Conservation (phyloP, 2,113 vertebrate genomes). For the Paracanthobrama guichenoti region DNA sequence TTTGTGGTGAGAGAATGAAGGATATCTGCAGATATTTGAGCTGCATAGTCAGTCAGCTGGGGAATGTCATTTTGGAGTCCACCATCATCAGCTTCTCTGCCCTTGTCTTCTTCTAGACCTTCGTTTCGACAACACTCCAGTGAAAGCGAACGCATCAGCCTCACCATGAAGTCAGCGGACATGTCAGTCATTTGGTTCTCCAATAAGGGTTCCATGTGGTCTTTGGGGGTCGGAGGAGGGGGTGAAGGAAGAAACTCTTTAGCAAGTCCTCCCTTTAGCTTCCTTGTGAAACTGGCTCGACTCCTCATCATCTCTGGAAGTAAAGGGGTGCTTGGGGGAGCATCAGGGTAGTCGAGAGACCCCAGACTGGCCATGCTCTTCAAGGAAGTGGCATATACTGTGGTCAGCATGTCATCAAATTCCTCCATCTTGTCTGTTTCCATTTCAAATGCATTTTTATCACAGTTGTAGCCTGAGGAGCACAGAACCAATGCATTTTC, state of each 20-base stretch:
- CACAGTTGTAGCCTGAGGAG: constrained; percentile 10
- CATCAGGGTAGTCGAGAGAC: constrained; percentile 78
- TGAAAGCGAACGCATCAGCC: constrained; percentile 69
- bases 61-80: constrained; percentile 30
- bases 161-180: constrained; percentile 61
- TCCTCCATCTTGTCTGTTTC: constrained; percentile 31
- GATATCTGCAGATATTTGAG: constrained; percentile 63
- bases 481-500: neutral
- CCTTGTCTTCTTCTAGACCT: neutral
- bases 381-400: constrained; percentile 20
- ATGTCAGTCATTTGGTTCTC: constrained; percentile 1
- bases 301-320: constrained; percentile 68
- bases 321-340: constrained; percentile 75
- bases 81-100: neutral
- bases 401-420: neutral
- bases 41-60: constrained; percentile 59
- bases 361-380: constrained; percentile 51
- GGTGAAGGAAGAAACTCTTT: constrained; percentile 75
- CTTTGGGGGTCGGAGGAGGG: constrained; percentile 75
- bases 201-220: constrained; percentile 32
- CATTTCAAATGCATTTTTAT: neutral
- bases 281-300: constrained; percentile 71
- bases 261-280: constrained; percentile 75
- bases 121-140: constrained; percentile 49
- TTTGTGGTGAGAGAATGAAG: constrained; percentile 47